phyloP scores from a whole-genome alignment of 2,113 vertebrate genomes.

The Trematomus loennbergii region DNA sequence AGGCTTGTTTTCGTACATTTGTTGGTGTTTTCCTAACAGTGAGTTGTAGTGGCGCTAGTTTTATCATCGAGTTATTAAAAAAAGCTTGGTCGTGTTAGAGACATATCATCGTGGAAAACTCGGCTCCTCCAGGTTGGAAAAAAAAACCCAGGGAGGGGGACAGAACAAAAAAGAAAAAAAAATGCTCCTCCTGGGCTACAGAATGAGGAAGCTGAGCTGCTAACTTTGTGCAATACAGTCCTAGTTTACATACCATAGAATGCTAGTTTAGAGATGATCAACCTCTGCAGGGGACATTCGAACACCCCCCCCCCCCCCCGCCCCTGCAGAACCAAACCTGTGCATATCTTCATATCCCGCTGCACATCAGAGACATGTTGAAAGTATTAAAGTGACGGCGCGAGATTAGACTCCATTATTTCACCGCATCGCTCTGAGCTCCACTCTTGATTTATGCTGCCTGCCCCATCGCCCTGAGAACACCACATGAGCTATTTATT shows the following conservation, averaged over 20 bases:
- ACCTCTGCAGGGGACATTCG: constrained; percentile 52
- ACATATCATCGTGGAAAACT: constrained; percentile 73
- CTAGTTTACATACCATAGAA: constrained; percentile 77
- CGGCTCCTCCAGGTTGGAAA: constrained; percentile 55
- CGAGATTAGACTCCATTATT: constrained; percentile 72
- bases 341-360: constrained; percentile 66
- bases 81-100: constrained; percentile 68
- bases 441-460: constrained; percentile 88
- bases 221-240: constrained; percentile 82
- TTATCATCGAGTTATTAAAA: constrained; percentile 66
- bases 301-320: not conserved
- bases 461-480: constrained; percentile 84
- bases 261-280: constrained; percentile 46
- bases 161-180: not conserved
- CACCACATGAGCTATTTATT: constrained; percentile 89
- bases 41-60: constrained; percentile 73
- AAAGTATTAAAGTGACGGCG: constrained; percentile 68
- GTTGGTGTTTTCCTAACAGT: constrained; percentile 73
- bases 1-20: constrained; percentile 75
- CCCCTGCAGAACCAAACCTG: constrained; percentile 59
- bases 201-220: constrained; percentile 71
- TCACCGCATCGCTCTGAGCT: constrained; percentile 80
- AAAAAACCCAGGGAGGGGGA: constrained; percentile 24
- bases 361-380: constrained; percentile 59
- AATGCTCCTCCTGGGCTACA: constrained; percentile 34